Evolutionary conservation across 2,888 invertebrate species (phyloP).

Genomic region (Acrocera orbiculus): DNA sequence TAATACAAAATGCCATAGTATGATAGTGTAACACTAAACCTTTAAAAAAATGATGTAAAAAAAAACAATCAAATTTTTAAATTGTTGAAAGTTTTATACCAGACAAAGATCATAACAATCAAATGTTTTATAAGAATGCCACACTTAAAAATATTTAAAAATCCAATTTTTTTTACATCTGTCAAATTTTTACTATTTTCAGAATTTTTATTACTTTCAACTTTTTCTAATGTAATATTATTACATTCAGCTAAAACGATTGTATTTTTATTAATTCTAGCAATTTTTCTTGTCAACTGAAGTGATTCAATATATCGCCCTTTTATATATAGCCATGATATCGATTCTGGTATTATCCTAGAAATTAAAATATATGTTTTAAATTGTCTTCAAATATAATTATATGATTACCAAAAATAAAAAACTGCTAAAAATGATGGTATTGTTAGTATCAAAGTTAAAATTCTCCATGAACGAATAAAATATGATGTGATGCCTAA

Average conservation of each 20-base stretch:
- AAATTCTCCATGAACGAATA: slow-evolving; percentile 34
- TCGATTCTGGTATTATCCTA: slow-evolving; percentile 31
- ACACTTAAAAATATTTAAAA: slow-evolving; percentile 10
- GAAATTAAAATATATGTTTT: neutral
- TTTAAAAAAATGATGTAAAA: slow-evolving; percentile 2
- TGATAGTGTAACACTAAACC: slow-evolving; percentile 29
- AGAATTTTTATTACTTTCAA: neutral
- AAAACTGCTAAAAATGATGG: slow-evolving; percentile 32
- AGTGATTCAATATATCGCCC: slow-evolving; percentile 24
- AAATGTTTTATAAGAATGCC: slow-evolving; percentile 13
- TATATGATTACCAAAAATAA: slow-evolving; percentile 23
- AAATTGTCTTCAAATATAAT: neutral
- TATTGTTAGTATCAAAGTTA: slow-evolving; percentile 34
- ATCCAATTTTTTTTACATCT: neutral
- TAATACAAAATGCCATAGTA: slow-evolving; percentile 31
- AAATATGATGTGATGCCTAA: slow-evolving; percentile 31
- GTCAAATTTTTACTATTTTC: neutral
- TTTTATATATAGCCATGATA: slow-evolving; percentile 26
- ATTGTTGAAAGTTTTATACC: slow-evolving; percentile 16
- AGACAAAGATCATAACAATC: slow-evolving; percentile 13
- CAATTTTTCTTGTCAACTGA: slow-evolving; percentile 21
- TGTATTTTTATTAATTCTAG: slow-evolving; percentile 18
- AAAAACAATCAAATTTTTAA: neutral
- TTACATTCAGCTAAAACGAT: slow-evolving; percentile 12
- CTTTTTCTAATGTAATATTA: slow-evolving; percentile 6